A percentile compares a stretch with the other conserved stretches of the same genome.
These are phyloP conservation scores for Lissonota sp. DNA, from an alignment of 2,888 invertebrate genomes.

Conservation along the genomic window DNA sequence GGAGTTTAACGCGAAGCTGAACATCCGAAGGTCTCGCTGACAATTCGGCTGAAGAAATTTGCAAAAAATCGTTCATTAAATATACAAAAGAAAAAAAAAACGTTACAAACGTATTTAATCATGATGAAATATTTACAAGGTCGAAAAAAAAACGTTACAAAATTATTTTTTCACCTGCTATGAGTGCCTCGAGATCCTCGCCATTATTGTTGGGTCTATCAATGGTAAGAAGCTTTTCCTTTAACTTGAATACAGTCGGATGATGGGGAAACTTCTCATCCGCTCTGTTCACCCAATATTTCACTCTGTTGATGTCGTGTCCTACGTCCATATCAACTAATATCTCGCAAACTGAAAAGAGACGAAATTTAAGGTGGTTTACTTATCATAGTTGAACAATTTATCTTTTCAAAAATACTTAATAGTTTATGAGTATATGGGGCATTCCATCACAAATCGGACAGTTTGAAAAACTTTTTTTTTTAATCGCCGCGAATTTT, in stretches of 20 bases:
- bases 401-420: no score
- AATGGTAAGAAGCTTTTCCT: conserved; percentile 88
- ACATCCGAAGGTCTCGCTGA: conserved; percentile 90
- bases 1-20: conserved; percentile 89
- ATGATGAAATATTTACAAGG: no score
- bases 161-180: conserved; percentile 74
- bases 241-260: conserved; percentile 90
- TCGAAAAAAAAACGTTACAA: no score
- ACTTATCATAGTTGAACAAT: no score
- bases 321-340: conserved; percentile 87
- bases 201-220: conserved; percentile 87
- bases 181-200: conserved; percentile 86
- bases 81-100: conserved; percentile 21
- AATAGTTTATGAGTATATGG: no score
- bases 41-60: conserved; percentile 86
- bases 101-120: conserved; percentile 46
- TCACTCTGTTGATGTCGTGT: conserved; percentile 88
- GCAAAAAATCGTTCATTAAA: conserved; percentile 33
- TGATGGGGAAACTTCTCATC: conserved; percentile 90
- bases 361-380: no score
- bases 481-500: no score
- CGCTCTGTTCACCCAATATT: conserved; percentile 93
- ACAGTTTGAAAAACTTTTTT: no score
- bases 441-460: no score
- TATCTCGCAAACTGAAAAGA: conserved; percentile 90